Evolutionary conservation across 2,113 vertebrate genomes (phyloP).

Genomic region (Ia io): DNA sequence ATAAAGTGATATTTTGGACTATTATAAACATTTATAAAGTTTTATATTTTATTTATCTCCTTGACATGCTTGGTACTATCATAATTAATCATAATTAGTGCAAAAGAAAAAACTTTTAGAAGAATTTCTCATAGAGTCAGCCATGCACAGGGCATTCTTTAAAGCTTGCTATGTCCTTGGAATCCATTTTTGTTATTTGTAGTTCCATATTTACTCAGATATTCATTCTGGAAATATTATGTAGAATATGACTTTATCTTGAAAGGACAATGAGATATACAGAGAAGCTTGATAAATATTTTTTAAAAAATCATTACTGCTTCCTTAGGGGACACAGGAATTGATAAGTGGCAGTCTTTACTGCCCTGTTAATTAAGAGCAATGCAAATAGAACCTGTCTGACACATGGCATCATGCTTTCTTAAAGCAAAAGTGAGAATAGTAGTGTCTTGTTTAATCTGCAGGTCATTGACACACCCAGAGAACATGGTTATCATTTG

Average conservation of each 20-base stretch:
- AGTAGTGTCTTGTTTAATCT: too few relatives aligned
- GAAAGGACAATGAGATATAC: background rate
- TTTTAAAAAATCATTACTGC: background rate
- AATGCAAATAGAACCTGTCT: background rate
- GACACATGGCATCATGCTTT: background rate
- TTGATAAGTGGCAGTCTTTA: background rate
- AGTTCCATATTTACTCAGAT: background rate
- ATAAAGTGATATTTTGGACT: background rate
- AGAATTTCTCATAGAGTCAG: background rate
- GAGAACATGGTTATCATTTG: background rate
- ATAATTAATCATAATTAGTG: background rate
- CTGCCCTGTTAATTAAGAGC: background rate
- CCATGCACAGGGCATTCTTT: background rate
- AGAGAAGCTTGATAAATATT: too few relatives aligned
- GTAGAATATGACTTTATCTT: background rate
- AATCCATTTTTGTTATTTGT: background rate
- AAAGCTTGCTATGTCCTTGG: background rate
- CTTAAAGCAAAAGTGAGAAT: background rate
- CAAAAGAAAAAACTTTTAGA: background rate
- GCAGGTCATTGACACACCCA: background rate
- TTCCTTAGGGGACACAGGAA: too few relatives aligned
- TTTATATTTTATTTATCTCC: background rate
- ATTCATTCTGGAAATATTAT: background rate
- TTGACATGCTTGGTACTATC: background rate
- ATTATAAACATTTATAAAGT: background rate